phyloP scores from a whole-genome alignment of 2,113 vertebrate species.

The Aramus guarauna region DNA sequence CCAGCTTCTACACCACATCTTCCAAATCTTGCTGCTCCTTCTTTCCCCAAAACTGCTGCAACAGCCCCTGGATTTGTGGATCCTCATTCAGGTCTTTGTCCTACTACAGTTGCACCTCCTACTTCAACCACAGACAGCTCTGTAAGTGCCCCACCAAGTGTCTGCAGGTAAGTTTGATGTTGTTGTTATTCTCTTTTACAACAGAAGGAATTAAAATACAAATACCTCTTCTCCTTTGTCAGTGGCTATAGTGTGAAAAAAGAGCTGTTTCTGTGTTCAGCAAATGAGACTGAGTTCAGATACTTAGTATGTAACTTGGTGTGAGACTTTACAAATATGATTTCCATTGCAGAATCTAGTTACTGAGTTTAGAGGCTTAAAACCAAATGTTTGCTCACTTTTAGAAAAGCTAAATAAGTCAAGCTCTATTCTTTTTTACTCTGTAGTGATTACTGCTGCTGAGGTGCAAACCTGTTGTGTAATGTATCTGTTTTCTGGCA shows the following conservation, averaged over 20 bases:
- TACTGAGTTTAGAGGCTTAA: background rate
- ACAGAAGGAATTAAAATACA: background rate
- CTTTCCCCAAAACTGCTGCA: constrained; percentile 87
- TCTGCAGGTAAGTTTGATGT: constrained; percentile 87
- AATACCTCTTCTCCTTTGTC: background rate
- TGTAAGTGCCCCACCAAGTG: constrained; percentile 89
- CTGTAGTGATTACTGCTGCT: background rate
- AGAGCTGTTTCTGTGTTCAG: background rate
- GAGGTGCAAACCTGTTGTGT: background rate
- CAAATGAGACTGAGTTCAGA: background rate
- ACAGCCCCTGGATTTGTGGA: constrained; percentile 87
- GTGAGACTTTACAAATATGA: background rate
- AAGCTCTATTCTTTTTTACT: background rate
- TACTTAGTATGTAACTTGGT: background rate
- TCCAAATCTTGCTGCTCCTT: constrained; percentile 79
- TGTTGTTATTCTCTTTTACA: background rate
- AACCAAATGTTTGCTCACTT: background rate
- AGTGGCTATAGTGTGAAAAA: background rate
- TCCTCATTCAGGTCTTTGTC: constrained; percentile 84
- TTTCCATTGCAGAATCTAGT: background rate
- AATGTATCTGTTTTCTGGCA: background rate
- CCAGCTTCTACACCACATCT: constrained; percentile 83
- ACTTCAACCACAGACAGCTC: constrained; percentile 79
- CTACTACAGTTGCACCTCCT: constrained; percentile 81
- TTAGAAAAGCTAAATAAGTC: background rate